Conservation (phyloP, 2,888 invertebrate species). For the Scaptomyza caliginosa region DNA sequence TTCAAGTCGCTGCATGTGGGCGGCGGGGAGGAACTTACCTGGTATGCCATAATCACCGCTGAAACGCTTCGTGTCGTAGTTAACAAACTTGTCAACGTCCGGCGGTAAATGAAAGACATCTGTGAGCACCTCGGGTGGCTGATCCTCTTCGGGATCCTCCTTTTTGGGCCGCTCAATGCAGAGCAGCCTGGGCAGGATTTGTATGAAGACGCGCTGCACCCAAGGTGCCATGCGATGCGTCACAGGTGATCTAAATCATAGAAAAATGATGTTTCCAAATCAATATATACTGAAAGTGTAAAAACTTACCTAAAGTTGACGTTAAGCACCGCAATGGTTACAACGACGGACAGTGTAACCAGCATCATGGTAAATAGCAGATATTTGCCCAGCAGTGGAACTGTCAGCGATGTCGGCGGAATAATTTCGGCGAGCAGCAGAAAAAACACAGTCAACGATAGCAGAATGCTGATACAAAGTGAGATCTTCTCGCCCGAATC, state of each 20-base stretch:
- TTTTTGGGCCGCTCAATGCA: conserved; percentile 95
- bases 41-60: conserved; percentile 91
- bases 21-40: conserved; percentile 74
- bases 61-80: conserved; percentile 86
- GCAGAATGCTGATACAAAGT: conserved; percentile 96
- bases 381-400: conserved; percentile 95
- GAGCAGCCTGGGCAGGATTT: conserved; percentile 93
- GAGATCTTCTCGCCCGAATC: conserved; percentile 99
- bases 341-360: conserved; percentile 95
- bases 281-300: not conserved
- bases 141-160: conserved; percentile 88
- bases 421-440: conserved; percentile 96
- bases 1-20: not conserved
- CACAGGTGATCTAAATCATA: conserved; percentile 93
- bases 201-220: conserved; percentile 94
- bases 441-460: conserved; percentile 97
- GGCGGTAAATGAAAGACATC: conserved; percentile 90
- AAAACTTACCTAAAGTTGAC: conserved; percentile 90
- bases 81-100: conserved; percentile 87
- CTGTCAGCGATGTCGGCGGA: conserved; percentile 96
- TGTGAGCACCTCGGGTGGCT: conserved; percentile 88
- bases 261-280: not conserved
- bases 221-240: conserved; percentile 96
- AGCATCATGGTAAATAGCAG: conserved; percentile 97
- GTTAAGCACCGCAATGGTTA: conserved; percentile 96